phyloP scores from a whole-genome alignment of 2,888 invertebrate species.

The Cheilosia variabilis region DNA sequence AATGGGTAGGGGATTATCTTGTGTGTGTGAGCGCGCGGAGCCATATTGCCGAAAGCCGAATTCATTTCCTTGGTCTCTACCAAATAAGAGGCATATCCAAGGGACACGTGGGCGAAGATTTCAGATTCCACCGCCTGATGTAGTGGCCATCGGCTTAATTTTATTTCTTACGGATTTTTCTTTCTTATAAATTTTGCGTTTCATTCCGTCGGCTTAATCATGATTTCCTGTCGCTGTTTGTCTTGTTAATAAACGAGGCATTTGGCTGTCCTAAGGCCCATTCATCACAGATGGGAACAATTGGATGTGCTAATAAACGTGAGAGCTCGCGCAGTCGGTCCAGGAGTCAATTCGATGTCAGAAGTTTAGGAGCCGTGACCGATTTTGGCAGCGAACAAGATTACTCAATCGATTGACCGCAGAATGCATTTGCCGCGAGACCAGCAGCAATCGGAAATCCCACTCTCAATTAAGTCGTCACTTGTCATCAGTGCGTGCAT shows the following conservation, averaged over 20 bases:
- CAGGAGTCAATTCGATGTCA: slow-evolving; percentile 29
- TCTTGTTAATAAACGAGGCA: slow-evolving; percentile 32
- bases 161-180: neutral
- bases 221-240: slow-evolving; percentile 55
- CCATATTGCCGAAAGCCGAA: slow-evolving; percentile 24
- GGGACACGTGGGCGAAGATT: slow-evolving; percentile 48
- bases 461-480: slow-evolving; percentile 61
- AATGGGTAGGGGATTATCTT: slow-evolving; percentile 15
- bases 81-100: neutral
- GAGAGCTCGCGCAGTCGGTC: slow-evolving; percentile 18
- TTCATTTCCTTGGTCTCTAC: slow-evolving; percentile 13
- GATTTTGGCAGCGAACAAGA: neutral
- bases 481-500: slow-evolving; percentile 34
- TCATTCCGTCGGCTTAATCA: slow-evolving; percentile 27
- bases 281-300: slow-evolving; percentile 25
- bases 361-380: slow-evolving; percentile 14
- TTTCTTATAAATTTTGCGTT: neutral
- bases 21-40: slow-evolving; percentile 7
- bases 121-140: slow-evolving; percentile 27
- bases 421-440: slow-evolving; percentile 35
- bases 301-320: slow-evolving; percentile 49
- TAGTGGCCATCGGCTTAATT: slow-evolving; percentile 16
- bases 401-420: neutral
- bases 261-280: slow-evolving; percentile 13
- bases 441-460: slow-evolving; percentile 25